A percentile compares a stretch with the other conserved stretches of the same genome.
These are phyloP conservation scores for Wasmannia auropunctata DNA, from an alignment of 1,140 invertebrate species.

Conservation along the genomic window DNA sequence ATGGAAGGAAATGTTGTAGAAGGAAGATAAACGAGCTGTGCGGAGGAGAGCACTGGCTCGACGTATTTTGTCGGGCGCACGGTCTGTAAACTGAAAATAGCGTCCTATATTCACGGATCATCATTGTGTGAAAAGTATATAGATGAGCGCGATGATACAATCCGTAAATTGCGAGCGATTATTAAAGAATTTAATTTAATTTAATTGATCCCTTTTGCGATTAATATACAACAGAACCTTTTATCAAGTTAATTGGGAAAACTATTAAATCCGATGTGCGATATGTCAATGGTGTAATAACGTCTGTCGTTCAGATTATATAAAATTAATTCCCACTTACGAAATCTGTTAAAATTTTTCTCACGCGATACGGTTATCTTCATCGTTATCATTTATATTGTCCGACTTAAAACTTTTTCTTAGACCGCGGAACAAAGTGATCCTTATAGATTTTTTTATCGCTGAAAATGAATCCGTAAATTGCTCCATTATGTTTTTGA, in stretches of 20 bases:
- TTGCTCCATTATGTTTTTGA: too few relatives aligned
- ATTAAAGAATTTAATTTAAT: not conserved
- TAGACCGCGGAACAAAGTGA: too few relatives aligned
- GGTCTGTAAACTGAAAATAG: slow-evolving; percentile 63
- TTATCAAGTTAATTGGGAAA: not conserved
- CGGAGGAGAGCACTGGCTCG: not conserved
- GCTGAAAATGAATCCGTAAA: too few relatives aligned
- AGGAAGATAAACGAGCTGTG: slow-evolving; percentile 55
- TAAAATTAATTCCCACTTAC: not conserved
- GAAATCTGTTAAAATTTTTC: not conserved
- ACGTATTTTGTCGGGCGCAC: not conserved
- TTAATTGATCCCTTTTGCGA: too few relatives aligned
- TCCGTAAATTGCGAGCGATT: too few relatives aligned
- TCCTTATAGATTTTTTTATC: too few relatives aligned
- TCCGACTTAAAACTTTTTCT: too few relatives aligned
- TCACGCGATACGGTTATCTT: not conserved
- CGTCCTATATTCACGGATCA: slow-evolving; percentile 64
- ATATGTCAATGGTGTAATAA: not conserved
- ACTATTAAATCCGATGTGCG: not conserved
- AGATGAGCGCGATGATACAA: not conserved
- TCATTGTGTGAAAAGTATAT: not conserved
- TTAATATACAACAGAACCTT: not conserved
- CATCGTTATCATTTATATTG: not conserved
- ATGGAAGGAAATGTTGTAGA: slow-evolving; percentile 58
- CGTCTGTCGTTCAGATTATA: not conserved